phyloP scores from a whole-genome alignment of 23 tunicate genomes.

The Botrylloides violaceus region DNA sequence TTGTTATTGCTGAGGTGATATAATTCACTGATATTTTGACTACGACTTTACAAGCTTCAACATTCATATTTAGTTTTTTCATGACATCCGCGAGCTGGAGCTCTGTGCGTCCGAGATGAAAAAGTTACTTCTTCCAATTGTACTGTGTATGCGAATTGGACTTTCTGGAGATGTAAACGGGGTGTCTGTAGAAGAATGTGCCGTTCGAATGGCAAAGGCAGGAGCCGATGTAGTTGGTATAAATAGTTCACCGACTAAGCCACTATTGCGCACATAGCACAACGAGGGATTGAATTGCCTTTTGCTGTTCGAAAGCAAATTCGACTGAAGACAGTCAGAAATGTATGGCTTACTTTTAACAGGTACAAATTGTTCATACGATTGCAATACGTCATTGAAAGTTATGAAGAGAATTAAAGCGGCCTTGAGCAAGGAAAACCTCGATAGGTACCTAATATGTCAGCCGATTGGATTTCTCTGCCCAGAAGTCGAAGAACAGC shows the following conservation, averaged over 20 bases:
- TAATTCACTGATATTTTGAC: background rate
- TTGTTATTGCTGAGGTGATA: background rate
- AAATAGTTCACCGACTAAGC: constrained; percentile 1
- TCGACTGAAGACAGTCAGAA: background rate
- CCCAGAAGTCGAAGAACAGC: constrained; percentile 69
- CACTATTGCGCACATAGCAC: background rate
- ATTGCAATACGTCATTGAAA: constrained; percentile 45
- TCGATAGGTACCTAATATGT: constrained; percentile 66
- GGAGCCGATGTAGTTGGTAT: constrained; percentile 86
- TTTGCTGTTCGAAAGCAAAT: background rate
- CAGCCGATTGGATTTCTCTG: constrained; percentile 86
- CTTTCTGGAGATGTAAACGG: constrained; percentile 51
- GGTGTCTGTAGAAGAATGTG: constrained; percentile 74
- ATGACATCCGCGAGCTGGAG: constrained; percentile 56
- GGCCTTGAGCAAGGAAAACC: constrained; percentile 55
- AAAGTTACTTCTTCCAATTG: constrained; percentile 42
- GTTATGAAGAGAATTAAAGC: constrained; percentile 53
- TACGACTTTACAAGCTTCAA: too few species aligned
- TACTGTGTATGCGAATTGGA: constrained; percentile 66
- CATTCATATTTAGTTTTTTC: constrained; percentile 81
- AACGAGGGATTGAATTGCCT: background rate
- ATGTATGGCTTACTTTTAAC: background rate
- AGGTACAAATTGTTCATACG: constrained; percentile 82
- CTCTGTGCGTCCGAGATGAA: constrained; percentile 67
- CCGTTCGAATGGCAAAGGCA: constrained; percentile 76